Evolutionary conservation across 2,888 invertebrate genomes (phyloP).

Genomic region (Drosophila percnosoma): DNA sequence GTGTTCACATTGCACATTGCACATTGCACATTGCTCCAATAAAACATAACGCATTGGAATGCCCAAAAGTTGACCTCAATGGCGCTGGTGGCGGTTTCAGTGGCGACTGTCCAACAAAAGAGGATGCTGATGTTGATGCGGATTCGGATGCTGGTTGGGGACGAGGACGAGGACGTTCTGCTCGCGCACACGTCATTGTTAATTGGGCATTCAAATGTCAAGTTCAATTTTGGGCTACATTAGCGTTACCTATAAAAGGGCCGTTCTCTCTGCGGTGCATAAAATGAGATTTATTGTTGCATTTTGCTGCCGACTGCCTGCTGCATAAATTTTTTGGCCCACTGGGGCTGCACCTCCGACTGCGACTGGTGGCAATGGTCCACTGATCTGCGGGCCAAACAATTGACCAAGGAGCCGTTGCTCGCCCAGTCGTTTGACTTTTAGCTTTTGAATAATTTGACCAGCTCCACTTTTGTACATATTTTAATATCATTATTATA

Average conservation of each 20-base stretch:
- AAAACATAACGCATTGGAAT: constrained; percentile 76
- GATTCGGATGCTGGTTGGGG: constrained; percentile 28
- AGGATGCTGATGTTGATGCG: not conserved
- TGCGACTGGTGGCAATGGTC: constrained; percentile 70
- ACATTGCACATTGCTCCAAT: constrained; percentile 57
- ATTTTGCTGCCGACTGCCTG: constrained; percentile 62
- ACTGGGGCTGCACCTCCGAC: constrained; percentile 17
- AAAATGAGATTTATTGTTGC: constrained; percentile 84
- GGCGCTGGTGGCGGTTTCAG: constrained; percentile 20
- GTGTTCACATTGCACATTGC: not conserved
- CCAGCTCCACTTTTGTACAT: constrained; percentile 43
- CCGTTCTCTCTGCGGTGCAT: constrained; percentile 72
- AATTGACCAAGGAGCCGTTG: constrained; percentile 51
- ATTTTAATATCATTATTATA: constrained; percentile 70
- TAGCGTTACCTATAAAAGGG: constrained; percentile 85
- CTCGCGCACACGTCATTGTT: constrained; percentile 77
- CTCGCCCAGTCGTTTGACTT: constrained; percentile 44
- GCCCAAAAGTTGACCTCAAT: constrained; percentile 69
- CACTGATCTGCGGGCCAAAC: constrained; percentile 53
- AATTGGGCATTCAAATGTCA: constrained; percentile 85
- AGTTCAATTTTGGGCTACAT: constrained; percentile 85
- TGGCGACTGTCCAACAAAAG: constrained; percentile 27
- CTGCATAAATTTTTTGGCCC: constrained; percentile 46
- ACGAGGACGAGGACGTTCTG: constrained; percentile 35
- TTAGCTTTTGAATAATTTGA: constrained; percentile 70